Base-by-base conservation (phyloP, 2,888 invertebrate genomes). In the Cotesia congregata region DNA sequence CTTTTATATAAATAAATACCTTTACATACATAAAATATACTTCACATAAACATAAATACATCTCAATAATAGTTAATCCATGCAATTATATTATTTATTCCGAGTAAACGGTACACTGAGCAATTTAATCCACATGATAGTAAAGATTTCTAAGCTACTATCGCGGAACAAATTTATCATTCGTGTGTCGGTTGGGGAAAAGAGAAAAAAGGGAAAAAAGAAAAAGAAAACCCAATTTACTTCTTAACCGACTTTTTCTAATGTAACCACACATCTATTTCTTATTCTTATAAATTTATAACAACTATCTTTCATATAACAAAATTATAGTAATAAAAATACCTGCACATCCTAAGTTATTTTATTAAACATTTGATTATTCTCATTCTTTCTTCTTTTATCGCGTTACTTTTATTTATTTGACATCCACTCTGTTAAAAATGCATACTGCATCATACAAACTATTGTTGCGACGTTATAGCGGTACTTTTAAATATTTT, bases 91-190 rank as follows among this genome's bases (percentile, higher is more conserved):
- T 68, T 62, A 39, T 64, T 64, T 75, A 65, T 70, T 38, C 59
- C 60, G 39, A 69, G 41, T 38, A 71, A 38, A 75, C 50, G 39
- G 20, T 20, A 9, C 41, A 67, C 50, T 67, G 40, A 67, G 70
- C 41, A 76, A 76, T 76, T 76, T 61, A 76, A 60, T 61, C 38
- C 60, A 40, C 67, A 67, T 76, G 60, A 70, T 64, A 67, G 30
- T 62, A 40, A 60, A 72, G 73, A 77, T 77, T 77, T 77, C 77
- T 77, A 73, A 72, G 20, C 59, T n/a, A 73, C 73, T 41, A 65
- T 50, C 20, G 41, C 65, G 65, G 64, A 72, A 65, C 64, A 20
- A 41, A 72, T 17, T 15, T 59, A 64, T 59, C 67, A 73, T 67
- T 67, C 61, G 20, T 41, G 50, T 41, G 50, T 50, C 41, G 41